phyloP scores from a whole-genome alignment of 1,140 invertebrate species.

The Hylaeus volcanicus region DNA sequence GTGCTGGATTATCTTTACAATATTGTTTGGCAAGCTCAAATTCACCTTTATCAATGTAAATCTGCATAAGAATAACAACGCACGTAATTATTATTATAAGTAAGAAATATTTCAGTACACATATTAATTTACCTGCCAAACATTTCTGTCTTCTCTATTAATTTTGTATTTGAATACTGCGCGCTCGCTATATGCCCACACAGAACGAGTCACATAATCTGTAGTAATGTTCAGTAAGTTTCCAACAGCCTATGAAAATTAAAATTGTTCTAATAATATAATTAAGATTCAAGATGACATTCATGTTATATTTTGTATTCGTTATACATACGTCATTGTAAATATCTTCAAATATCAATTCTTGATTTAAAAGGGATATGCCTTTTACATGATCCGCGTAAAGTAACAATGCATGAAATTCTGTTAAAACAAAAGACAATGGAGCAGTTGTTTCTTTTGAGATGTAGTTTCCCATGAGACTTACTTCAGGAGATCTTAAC shows the following conservation, averaged over 20 bases:
- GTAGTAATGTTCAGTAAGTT: slow-evolving; percentile 90
- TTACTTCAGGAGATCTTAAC: slow-evolving; percentile 82
- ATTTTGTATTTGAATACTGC: slow-evolving; percentile 94
- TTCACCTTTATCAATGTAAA: slow-evolving; percentile 92
- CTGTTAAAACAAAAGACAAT: slow-evolving; percentile 90
- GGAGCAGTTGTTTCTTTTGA: slow-evolving; percentile 80
- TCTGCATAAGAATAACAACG: slow-evolving; percentile 80
- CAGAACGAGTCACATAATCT: slow-evolving; percentile 88
- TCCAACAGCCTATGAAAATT: slow-evolving; percentile 85
- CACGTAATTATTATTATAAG: slow-evolving; percentile 60
- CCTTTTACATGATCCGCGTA: slow-evolving; percentile 92
- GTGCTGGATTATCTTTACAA: slow-evolving; percentile 88
- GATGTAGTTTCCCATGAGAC: slow-evolving; percentile 70
- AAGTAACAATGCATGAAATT: slow-evolving; percentile 94
- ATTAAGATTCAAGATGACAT: background rate
- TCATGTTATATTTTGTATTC: slow-evolving; percentile 7
- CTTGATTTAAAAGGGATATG: slow-evolving; percentile 92
- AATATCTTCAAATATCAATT: slow-evolving; percentile 92
- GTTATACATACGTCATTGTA: slow-evolving; percentile 84
- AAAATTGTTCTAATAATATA: slow-evolving; percentile 26
- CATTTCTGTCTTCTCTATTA: slow-evolving; percentile 91
- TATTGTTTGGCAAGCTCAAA: slow-evolving; percentile 93
- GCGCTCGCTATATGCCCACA: slow-evolving; percentile 93
- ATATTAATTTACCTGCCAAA: slow-evolving; percentile 85
- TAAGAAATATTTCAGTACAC: slow-evolving; percentile 19